A percentile compares a stretch with the other conserved stretches of the same genome.
phyloP scores from a whole-genome alignment of 2,888 invertebrate species.

The Odontocerum albicorne region DNA sequence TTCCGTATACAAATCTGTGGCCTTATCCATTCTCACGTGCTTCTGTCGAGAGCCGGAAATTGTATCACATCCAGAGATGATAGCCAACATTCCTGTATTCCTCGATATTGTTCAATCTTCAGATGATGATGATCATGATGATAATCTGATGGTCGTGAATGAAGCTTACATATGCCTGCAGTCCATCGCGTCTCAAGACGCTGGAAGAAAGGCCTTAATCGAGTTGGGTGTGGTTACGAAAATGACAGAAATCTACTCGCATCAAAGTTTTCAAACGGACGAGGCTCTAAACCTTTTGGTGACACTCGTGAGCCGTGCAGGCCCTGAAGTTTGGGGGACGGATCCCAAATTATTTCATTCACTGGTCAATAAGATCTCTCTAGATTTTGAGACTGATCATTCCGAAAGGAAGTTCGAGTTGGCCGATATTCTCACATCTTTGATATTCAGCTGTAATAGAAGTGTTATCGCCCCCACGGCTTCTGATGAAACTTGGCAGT shows the following conservation, averaged over 20 bases:
- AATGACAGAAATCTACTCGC: slow-evolving; percentile 84
- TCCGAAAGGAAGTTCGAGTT: slow-evolving; percentile 89
- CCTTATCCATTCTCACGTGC: slow-evolving; percentile 82
- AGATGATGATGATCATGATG: slow-evolving; percentile 83
- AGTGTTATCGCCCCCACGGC: slow-evolving; percentile 64
- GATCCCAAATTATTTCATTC: slow-evolving; percentile 80
- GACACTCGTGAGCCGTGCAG: slow-evolving; percentile 71
- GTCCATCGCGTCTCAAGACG: slow-evolving; percentile 75
- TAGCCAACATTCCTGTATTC: slow-evolving; percentile 79
- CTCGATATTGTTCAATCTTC: slow-evolving; percentile 82
- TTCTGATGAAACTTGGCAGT: slow-evolving; percentile 78
- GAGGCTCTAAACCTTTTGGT: slow-evolving; percentile 83
- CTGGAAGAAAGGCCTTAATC: slow-evolving; percentile 78
- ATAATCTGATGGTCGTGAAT: slow-evolving; percentile 82
- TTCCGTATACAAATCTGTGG: slow-evolving; percentile 88
- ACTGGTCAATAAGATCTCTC: slow-evolving; percentile 77
- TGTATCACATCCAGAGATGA: slow-evolving; percentile 80
- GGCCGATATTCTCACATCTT: slow-evolving; percentile 74
- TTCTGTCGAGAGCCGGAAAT: slow-evolving; percentile 82
- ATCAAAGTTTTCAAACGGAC: slow-evolving; percentile 87
- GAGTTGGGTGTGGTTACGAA: slow-evolving; percentile 77
- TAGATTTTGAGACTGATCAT: slow-evolving; percentile 87
- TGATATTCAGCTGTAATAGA: slow-evolving; percentile 73
- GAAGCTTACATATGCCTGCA: slow-evolving; percentile 84
- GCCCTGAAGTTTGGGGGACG: slow-evolving; percentile 74